Evolutionary conservation across 2,888 invertebrate genomes (phyloP).

Genomic region (Microctonus aethiopoides): DNA sequence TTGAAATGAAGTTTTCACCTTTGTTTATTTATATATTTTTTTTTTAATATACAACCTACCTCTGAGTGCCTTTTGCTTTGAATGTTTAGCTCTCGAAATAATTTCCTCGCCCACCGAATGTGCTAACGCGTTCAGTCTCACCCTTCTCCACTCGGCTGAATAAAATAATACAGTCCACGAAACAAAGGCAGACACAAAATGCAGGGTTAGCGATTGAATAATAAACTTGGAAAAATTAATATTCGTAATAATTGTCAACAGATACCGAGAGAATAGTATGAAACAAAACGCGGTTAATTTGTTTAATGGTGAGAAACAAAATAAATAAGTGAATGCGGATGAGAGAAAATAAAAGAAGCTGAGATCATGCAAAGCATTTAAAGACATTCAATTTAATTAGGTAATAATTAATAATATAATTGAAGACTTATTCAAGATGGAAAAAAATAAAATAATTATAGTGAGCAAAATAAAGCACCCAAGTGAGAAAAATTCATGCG

Average conservation of each 20-base stretch:
- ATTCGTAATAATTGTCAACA: conserved; percentile 9
- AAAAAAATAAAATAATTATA: too few relatives aligned
- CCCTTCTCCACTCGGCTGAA: conserved; percentile 62
- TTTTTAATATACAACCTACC: conserved; percentile 53
- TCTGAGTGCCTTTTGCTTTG: conserved; percentile 44
- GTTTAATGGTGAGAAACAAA: neutral
- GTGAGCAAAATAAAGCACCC: conserved; percentile 8
- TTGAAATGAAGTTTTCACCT: neutral
- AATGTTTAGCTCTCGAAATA: conserved; percentile 50
- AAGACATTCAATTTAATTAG: too few relatives aligned
- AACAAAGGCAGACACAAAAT: conserved; percentile 56
- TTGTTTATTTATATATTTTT: neutral
- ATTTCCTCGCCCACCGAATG: conserved; percentile 53
- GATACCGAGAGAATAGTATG: conserved; percentile 1
- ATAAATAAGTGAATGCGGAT: neutral
- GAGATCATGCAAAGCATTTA: neutral
- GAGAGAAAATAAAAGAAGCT: neutral
- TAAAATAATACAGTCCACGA: conserved; percentile 49
- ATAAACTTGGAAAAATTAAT: conserved; percentile 21
- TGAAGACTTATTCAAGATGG: too few relatives aligned
- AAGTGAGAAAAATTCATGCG: neutral
- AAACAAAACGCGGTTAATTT: conserved; percentile 2
- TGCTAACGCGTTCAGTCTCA: conserved; percentile 54
- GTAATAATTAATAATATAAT: too few relatives aligned
- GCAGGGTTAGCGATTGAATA: conserved; percentile 22